A percentile compares a stretch with the other conserved stretches of the same genome.
These are phyloP conservation scores for Sycophaga agraensis DNA, from an alignment of 1,140 invertebrate species.

Conservation along the genomic window DNA sequence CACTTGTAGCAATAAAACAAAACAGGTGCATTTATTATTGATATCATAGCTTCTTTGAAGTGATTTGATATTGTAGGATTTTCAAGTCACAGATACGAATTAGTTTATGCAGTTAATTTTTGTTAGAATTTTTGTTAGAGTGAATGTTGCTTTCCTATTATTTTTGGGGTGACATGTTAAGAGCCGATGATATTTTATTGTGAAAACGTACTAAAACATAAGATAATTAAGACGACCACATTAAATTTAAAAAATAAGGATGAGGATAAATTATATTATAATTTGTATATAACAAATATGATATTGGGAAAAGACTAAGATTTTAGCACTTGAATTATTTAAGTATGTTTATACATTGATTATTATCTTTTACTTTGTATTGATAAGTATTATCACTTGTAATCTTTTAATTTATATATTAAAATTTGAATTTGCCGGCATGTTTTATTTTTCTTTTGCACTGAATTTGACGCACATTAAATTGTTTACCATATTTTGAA, in stretches of 20 bases:
- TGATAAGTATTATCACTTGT: constrained; percentile 33
- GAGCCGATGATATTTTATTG: constrained; percentile 8
- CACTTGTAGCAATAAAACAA: constrained; percentile 26
- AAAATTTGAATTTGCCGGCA: constrained; percentile 33
- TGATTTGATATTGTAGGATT: constrained; percentile 3
- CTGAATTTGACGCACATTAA: no score
- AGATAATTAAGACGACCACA: constrained; percentile 8
- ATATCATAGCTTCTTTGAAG: constrained; percentile 16
- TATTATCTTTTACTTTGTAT: constrained; percentile 36
- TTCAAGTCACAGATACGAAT: constrained; percentile 12
- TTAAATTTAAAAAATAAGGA: constrained; percentile 12
- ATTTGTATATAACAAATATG: constrained; percentile 35
- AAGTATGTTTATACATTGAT: constrained; percentile 37
- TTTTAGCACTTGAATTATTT: constrained; percentile 35
- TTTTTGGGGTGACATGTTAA: background rate
- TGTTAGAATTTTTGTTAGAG: constrained; percentile 1
- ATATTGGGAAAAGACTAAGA: constrained; percentile 33
- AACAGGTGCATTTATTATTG: constrained; percentile 27
- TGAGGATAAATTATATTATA: constrained; percentile 23
- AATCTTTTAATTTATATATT: constrained; percentile 50
- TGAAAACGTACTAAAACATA: constrained; percentile 9
- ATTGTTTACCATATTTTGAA: no score
- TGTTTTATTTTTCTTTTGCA: constrained; percentile 31
- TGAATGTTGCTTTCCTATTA: background rate
- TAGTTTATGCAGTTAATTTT: constrained; percentile 16